phyloP scores from a whole-genome alignment of 2,888 invertebrate genomes.

The Ametastegia equiseti region DNA sequence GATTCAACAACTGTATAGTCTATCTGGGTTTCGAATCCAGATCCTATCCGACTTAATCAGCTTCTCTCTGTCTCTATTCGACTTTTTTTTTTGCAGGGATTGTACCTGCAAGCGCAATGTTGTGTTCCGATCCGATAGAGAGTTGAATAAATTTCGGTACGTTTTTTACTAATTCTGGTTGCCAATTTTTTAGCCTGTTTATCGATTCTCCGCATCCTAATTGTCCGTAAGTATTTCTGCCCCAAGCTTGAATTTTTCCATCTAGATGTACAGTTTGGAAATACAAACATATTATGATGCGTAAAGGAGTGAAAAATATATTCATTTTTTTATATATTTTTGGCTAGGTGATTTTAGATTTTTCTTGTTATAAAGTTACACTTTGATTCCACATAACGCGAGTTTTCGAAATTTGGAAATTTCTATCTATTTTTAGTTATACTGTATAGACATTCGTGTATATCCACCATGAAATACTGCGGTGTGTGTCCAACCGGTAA shows the following conservation, averaged over 20 bases:
- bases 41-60: no score
- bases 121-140: conserved; percentile 89
- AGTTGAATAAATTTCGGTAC: conserved; percentile 79
- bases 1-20: no score
- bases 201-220: conserved; percentile 78
- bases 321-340: not conserved
- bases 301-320: conserved; percentile 62
- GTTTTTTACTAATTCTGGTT: conserved; percentile 75
- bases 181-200: not conserved
- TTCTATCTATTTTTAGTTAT: not conserved
- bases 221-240: conserved; percentile 89
- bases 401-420: not conserved
- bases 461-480: conserved; percentile 75
- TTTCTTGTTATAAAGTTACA: no score
- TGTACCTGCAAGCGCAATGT: conserved; percentile 79
- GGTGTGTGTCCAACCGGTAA: conserved; percentile 90
- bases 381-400: no score
- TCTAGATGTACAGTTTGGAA: conserved; percentile 61
- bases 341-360: no score
- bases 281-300: conserved; percentile 64
- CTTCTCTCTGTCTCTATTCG: no score
- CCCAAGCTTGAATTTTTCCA: conserved; percentile 85
- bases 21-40: no score
- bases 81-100: no score
- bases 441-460: not conserved